Evolutionary conservation across 2,113 vertebrate species (phyloP).

Genomic region (Neofelis nebulosa): DNA sequence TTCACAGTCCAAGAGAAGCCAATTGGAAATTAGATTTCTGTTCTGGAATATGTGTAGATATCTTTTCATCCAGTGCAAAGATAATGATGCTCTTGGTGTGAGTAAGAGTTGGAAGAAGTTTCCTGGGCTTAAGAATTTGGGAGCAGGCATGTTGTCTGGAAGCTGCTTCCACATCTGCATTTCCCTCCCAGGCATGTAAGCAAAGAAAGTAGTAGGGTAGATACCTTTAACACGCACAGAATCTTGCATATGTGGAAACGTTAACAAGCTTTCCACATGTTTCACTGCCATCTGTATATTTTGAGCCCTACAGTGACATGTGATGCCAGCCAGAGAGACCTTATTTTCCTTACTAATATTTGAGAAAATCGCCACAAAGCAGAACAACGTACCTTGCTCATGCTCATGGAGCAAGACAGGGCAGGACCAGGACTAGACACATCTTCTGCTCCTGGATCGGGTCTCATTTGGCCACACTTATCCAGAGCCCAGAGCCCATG

Average conservation of each 20-base stretch:
- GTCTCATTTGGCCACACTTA: not conserved
- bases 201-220: not conserved
- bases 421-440: not conserved
- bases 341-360: not conserved
- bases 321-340: not conserved
- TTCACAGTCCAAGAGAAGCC: not conserved
- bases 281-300: not conserved
- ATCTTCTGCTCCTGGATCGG: not conserved
- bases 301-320: not conserved
- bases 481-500: not conserved
- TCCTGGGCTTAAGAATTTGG: not conserved
- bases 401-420: not conserved
- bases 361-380: not conserved
- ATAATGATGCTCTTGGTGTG: not conserved
- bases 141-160: not conserved
- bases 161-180: not conserved
- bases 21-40: constrained; percentile 28
- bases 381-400: not conserved
- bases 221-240: not conserved
- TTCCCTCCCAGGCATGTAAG: not conserved
- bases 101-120: not conserved
- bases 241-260: not conserved
- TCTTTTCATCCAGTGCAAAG: not conserved
- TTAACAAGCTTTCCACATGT: not conserved
- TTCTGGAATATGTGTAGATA: not conserved